Evolutionary conservation across 2,113 vertebrate species (phyloP).

Genomic region (Edolisoma coerulescens): DNA sequence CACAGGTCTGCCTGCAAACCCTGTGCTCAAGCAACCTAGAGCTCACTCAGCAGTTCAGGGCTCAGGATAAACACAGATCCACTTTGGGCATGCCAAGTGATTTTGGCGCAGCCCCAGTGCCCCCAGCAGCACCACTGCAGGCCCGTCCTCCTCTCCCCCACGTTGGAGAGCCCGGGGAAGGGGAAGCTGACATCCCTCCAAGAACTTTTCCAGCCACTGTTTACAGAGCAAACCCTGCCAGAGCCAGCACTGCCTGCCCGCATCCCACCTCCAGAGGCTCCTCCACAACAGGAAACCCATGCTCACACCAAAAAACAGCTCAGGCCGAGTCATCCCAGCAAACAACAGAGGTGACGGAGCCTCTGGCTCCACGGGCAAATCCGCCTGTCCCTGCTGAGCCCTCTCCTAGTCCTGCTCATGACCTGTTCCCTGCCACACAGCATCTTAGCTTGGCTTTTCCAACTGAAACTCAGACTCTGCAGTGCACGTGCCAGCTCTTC

Average conservation of each 20-base stretch:
- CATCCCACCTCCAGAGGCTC: neutral
- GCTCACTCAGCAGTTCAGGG: neutral
- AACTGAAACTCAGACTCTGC: neutral
- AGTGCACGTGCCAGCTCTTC: slow-evolving; percentile 30
- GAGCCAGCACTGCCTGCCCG: neutral
- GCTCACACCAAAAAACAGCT: neutral
- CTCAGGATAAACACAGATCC: neutral
- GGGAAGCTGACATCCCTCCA: neutral
- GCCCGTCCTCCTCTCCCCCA: neutral
- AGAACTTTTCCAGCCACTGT: neutral
- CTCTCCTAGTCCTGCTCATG: neutral
- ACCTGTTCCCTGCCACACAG: neutral
- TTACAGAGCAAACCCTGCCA: neutral
- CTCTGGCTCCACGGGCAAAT: neutral
- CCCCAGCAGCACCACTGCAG: neutral
- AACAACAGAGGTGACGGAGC: accelerated
- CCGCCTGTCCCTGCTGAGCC: neutral
- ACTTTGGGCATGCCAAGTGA: neutral
- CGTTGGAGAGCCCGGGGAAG: neutral
- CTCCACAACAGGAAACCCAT: slow-evolving; percentile 31
- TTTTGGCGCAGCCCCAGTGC: neutral
- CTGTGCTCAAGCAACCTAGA: accelerated
- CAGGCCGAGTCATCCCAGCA: neutral
- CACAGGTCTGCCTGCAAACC: neutral
- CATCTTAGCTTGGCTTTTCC: neutral